Percentiles rank a stretch among this genome's conserved stretches.
Conservation (phyloP, 2,888 invertebrate genomes). For the Ophion ventricosus region DNA sequence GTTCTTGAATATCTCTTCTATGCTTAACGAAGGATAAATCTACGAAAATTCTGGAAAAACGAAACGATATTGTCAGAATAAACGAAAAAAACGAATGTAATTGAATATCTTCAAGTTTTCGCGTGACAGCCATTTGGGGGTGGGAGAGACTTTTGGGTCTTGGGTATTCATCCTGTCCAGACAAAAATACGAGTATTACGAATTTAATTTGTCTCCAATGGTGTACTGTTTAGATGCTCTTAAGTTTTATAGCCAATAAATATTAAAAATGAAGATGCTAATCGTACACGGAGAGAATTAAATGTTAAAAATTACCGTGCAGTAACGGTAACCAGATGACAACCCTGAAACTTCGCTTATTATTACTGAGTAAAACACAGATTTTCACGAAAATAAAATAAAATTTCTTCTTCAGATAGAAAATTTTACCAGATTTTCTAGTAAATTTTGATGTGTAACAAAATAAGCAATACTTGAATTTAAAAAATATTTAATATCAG, state of each 20-base stretch:
- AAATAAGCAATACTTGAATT: no score
- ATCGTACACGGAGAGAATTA: no score
- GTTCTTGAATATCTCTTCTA: slow-evolving; percentile 87
- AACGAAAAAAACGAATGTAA: background rate
- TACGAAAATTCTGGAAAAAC: slow-evolving; percentile 90
- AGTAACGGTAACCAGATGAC: no score
- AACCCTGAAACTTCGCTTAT: no score
- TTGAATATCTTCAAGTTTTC: slow-evolving; percentile 18
- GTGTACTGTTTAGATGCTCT: background rate
- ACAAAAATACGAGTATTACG: slow-evolving; percentile 23
- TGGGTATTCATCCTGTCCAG: background rate
- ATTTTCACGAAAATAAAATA: no score
- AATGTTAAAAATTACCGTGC: no score
- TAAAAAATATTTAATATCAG: no score
- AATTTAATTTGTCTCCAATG: background rate
- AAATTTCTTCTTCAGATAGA: no score
- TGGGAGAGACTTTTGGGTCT: background rate
- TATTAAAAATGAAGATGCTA: no score
- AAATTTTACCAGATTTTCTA: no score
- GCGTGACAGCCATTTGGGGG: slow-evolving; percentile 34
- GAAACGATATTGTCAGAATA: slow-evolving; percentile 55
- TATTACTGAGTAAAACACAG: no score
- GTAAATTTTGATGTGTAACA: no score
- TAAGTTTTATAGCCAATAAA: background rate
- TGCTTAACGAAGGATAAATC: slow-evolving; percentile 92